phyloP scores from a whole-genome alignment of 2,797 vertebrate genomes.

The Propithecus perrieri region DNA sequence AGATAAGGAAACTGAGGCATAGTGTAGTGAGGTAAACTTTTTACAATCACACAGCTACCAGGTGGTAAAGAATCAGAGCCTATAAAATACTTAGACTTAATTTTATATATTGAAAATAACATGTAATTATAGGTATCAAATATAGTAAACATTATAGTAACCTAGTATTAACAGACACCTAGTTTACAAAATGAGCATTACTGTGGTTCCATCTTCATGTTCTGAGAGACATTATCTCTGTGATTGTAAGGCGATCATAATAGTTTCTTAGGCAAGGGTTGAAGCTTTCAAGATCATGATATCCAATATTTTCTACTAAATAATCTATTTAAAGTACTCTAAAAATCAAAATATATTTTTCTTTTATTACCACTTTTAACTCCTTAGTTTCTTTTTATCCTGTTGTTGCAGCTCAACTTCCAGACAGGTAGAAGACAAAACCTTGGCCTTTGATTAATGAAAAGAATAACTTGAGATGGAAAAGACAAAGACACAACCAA shows the following conservation, averaged over 20 bases:
- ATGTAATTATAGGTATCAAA: constrained; percentile 54
- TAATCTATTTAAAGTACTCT: constrained; percentile 29
- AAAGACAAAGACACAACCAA: constrained; percentile 57
- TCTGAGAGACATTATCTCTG: constrained; percentile 63
- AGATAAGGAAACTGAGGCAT: neutral
- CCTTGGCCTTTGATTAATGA: constrained; percentile 32
- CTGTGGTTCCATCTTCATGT: constrained; percentile 62
- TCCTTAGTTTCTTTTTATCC: constrained; percentile 56
- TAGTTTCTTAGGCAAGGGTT: constrained; percentile 16
- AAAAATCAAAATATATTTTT: neutral
- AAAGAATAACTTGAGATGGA: constrained; percentile 56
- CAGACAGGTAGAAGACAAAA: constrained; percentile 56
- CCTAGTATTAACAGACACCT: constrained; percentile 70
- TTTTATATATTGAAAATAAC: neutral
- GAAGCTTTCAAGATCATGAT: constrained; percentile 16
- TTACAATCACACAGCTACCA: neutral
- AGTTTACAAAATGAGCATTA: constrained; percentile 59
- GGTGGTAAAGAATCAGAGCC: neutral
- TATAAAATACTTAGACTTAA: neutral
- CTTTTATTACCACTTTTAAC: constrained; percentile 40
- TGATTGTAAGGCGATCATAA: constrained; percentile 43
- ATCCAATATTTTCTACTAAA: constrained; percentile 18
- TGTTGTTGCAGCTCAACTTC: constrained; percentile 56
- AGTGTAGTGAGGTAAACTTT: neutral
- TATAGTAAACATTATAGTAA: constrained; percentile 75